Conservation (phyloP, 2,888 invertebrate genomes). For the Belgica antarctica region DNA sequence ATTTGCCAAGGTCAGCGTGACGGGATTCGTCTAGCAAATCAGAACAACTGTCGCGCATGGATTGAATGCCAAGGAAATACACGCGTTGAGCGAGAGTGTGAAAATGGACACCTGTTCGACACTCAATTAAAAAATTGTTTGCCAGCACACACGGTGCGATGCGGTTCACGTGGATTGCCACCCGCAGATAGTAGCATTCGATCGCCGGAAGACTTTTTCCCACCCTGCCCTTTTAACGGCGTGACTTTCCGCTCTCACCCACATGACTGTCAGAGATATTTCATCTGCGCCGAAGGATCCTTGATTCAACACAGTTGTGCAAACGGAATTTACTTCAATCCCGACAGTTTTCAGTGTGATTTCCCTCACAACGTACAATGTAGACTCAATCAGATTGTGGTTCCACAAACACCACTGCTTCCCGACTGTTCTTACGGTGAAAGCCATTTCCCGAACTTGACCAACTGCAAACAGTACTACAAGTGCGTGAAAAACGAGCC, state of each 20-base stretch:
- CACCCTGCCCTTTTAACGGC: neutral
- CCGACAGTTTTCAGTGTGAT: slow-evolving; percentile 1
- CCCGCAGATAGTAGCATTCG: neutral
- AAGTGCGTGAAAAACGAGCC: neutral
- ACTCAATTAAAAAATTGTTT: neutral
- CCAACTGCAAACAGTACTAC: slow-evolving; percentile 19
- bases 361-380: neutral
- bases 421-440: neutral
- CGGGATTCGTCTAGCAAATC: neutral
- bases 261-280: neutral
- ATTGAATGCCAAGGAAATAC: slow-evolving; percentile 3
- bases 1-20: slow-evolving; percentile 2
- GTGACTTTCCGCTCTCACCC: neutral
- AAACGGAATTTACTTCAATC: slow-evolving; percentile 5
- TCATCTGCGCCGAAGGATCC: neutral
- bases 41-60: neutral
- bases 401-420: neutral
- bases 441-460: neutral
- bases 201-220: neutral
- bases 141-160: neutral
- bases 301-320: slow-evolving; percentile 10
- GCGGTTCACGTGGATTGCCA: neutral
- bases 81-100: neutral
- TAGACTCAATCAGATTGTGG: neutral
- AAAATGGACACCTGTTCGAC: slow-evolving; percentile 1